Percentiles rank a stretch among this genome's conserved stretches.
Evolutionary conservation across 2,888 invertebrate genomes (phyloP).

Genomic region (Archips xylosteana): DNA sequence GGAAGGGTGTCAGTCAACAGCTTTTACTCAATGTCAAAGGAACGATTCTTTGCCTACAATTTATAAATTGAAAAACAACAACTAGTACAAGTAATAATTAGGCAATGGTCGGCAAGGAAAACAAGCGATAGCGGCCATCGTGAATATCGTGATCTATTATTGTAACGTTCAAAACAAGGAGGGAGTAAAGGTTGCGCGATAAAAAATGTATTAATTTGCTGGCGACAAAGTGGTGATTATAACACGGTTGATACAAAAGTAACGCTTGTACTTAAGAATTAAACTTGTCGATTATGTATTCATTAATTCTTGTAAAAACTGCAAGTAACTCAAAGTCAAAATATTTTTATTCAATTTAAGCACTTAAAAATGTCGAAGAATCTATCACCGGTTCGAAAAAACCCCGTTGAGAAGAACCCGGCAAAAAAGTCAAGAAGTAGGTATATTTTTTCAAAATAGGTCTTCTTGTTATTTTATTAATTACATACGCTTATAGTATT

Average conservation of each 20-base stretch:
- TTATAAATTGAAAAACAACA: conserved; percentile 35
- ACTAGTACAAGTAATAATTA: conserved; percentile 52
- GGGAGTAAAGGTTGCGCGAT: conserved; percentile 63
- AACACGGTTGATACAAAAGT: conserved; percentile 42
- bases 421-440: too few relatives aligned
- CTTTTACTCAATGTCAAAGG: conserved; percentile 14
- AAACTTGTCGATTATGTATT: neutral
- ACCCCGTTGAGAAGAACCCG: too few relatives aligned
- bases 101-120: conserved; percentile 46
- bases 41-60: conserved; percentile 1
- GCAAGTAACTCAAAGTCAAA: too few relatives aligned
- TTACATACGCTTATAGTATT: too few relatives aligned
- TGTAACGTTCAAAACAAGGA: conserved; percentile 64
- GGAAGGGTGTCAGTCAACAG: conserved; percentile 1
- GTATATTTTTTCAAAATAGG: too few relatives aligned
- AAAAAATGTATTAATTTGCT: conserved; percentile 75
- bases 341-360: too few relatives aligned
- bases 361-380: too few relatives aligned
- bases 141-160: conserved; percentile 60
- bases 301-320: too few relatives aligned
- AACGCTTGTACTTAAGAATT: conserved; percentile 3
- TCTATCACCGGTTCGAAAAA: too few relatives aligned
- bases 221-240: conserved; percentile 46
- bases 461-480: too few relatives aligned
- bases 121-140: conserved; percentile 51